Conservation (phyloP, 1,140 invertebrate genomes). For the Diplogasteroides magnus region DNA sequence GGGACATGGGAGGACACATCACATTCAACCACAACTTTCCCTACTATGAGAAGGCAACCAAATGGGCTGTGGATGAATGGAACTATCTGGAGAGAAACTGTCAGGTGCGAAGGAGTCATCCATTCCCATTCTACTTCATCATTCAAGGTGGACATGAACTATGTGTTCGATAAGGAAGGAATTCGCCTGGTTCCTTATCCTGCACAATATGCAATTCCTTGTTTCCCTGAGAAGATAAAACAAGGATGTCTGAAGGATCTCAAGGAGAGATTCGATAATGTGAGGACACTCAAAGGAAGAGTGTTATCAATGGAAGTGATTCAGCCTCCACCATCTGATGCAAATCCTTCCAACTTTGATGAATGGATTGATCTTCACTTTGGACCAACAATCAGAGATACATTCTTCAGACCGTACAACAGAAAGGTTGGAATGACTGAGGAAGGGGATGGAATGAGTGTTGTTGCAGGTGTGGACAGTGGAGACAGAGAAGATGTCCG, state of each 20-base stretch:
- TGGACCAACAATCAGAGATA: slow-evolving; percentile 50
- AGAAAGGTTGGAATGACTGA: slow-evolving; percentile 28
- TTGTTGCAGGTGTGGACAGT: slow-evolving; percentile 47
- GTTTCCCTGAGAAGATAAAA: slow-evolving; percentile 54
- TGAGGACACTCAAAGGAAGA: slow-evolving; percentile 2
- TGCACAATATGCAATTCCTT: slow-evolving; percentile 53
- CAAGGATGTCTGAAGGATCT: slow-evolving; percentile 43
- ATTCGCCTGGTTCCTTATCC: slow-evolving; percentile 54
- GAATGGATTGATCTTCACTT: slow-evolving; percentile 53
- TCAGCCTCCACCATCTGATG: slow-evolving; percentile 16
- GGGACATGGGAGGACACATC: slow-evolving; percentile 56
- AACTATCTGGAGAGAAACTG: slow-evolving; percentile 51
- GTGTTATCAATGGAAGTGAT: not conserved
- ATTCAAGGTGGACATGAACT: slow-evolving; percentile 50
- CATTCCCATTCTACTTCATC: not conserved
- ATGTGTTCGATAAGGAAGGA: slow-evolving; percentile 43
- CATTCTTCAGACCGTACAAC: slow-evolving; percentile 55
- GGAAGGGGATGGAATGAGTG: too few relatives aligned
- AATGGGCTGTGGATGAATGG: slow-evolving; percentile 55
- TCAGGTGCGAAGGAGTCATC: slow-evolving; percentile 26
- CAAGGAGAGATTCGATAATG: slow-evolving; percentile 54
- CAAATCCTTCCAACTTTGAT: slow-evolving; percentile 45
- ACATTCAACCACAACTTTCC: slow-evolving; percentile 54
- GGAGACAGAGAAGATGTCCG: slow-evolving; percentile 49
- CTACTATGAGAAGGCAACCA: slow-evolving; percentile 55